Percentiles rank a stretch among this genome's conserved stretches.
These are phyloP conservation scores for Crambe crambe DNA, from an alignment of 37 sponge, comb jelly and placozoan species.

Conservation along the genomic window DNA sequence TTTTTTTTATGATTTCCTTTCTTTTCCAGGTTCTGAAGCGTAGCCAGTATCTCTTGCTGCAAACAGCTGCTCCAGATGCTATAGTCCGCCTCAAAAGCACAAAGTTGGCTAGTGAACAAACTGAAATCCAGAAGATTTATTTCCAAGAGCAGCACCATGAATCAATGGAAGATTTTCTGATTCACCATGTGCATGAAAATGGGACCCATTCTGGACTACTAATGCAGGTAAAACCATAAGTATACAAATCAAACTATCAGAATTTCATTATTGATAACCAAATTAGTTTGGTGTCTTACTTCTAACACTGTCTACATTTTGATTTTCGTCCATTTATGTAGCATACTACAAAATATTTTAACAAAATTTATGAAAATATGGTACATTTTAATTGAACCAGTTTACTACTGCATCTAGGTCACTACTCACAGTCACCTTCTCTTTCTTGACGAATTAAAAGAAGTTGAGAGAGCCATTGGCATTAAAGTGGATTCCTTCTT, in stretches of 20 bases:
- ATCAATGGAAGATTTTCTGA: constrained; percentile 47
- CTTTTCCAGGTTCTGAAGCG: constrained; percentile 30
- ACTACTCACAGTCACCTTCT: constrained; percentile 86
- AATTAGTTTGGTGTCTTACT: too few relatives aligned
- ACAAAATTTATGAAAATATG: too few relatives aligned
- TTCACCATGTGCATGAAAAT: constrained; percentile 5
- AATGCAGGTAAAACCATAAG: constrained; percentile 25
- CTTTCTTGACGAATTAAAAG: constrained; percentile 29
- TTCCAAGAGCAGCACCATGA: constrained; percentile 37
- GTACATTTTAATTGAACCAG: too few relatives aligned
- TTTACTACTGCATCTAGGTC: constrained; percentile 44
- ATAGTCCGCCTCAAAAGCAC: constrained; percentile 37
- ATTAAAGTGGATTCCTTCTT: constrained; percentile 2
- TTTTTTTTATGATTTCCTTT: not conserved
- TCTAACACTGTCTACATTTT: too few relatives aligned
- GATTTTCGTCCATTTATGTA: too few relatives aligned
- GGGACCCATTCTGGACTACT: not conserved
- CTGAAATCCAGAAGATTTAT: constrained; percentile 20
- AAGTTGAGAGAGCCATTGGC: not conserved
- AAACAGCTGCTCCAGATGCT: constrained; percentile 70
- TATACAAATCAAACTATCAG: too few relatives aligned
- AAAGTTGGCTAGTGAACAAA: not conserved
- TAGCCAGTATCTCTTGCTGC: constrained; percentile 51
- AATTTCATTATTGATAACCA: too few relatives aligned
- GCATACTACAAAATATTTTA: not conserved